Evolutionary conservation across 1,140 invertebrate genomes (phyloP), one percentile per base, ranked within the genome.

Genomic region (Trichomalopsis sarcophagae): DNA sequence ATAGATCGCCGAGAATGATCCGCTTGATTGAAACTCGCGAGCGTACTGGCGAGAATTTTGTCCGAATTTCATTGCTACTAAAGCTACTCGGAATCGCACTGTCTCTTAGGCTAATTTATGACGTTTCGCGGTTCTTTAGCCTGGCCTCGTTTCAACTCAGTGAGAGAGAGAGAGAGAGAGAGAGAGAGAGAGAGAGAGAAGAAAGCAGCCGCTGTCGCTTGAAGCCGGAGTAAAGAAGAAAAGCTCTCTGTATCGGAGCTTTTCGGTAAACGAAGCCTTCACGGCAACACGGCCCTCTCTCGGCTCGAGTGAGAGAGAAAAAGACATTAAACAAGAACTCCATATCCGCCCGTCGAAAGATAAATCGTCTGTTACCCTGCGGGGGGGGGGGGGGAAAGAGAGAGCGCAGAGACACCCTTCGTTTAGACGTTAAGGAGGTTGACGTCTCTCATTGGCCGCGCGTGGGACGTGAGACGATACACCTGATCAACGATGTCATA

Each of bases 261-360:
- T 11, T 14, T 73, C 13, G 9, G 40, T 73, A 74, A 40, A 55
- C 47, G 80, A 55, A 55, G 11, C 40, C 36, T 44, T 44, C 55
- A 62, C 55, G 55, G 17, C 55, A 62, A n/a, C 21, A 62, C 55
- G 27, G 36, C 17, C 36, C 14, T 75, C 14, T 75, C 9, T 11
- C 21, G 55, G 4, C 21, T 68, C 66, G 66, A 23, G 23, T 7
- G 23, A 69, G 62, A 30, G 84, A 86, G 82, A 88, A 87, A 85
- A 87, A 76, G 78, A 86, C 80, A 86, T 86, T 83, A 84, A 83
- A 87, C 86, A 81, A 83, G 71, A 85, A 87, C 47, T 81, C 76
- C 36, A 82, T 84, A 85, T 86, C 55, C 33, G 27, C 74, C 74
- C 66, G 66, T 66, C 55, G 55, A 62, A 87, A 87, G 80, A 87